Evolutionary conservation across 2,888 invertebrate genomes (phyloP).

Genomic region (Pseudococcus viburni): DNA sequence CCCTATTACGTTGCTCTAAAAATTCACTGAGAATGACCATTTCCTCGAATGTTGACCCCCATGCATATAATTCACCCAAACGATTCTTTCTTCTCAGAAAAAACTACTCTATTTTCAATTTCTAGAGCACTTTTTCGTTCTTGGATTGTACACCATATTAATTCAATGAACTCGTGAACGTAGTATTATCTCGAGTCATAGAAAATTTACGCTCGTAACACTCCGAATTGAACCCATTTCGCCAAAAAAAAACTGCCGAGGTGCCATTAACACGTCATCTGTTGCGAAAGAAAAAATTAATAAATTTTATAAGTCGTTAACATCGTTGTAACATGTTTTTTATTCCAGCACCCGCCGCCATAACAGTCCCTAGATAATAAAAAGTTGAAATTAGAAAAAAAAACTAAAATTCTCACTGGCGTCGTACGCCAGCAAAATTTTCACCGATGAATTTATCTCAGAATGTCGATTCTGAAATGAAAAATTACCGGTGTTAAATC

Average conservation of each 20-base stretch:
- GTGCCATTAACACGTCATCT: background rate
- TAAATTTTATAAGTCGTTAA: constrained; percentile 1
- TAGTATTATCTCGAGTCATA: background rate
- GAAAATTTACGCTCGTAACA: background rate
- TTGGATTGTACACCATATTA: too few species aligned
- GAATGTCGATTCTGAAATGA: background rate
- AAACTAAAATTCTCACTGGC: background rate
- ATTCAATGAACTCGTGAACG: too few species aligned
- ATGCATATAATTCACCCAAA: too few species aligned
- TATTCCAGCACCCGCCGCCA: background rate
- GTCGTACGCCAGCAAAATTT: background rate
- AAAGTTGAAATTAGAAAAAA: constrained; percentile 30
- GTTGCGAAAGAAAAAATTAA: background rate
- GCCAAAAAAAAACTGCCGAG: background rate
- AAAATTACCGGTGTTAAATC: constrained; percentile 31
- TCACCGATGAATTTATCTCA: background rate
- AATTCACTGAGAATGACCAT: too few species aligned
- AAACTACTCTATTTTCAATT: too few species aligned
- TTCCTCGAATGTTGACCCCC: too few species aligned
- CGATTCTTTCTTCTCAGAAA: too few species aligned
- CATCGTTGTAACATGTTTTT: background rate
- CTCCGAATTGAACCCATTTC: background rate
- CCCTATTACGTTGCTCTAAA: too few species aligned
- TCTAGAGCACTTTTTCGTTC: too few species aligned
- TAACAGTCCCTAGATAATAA: background rate